Conservation (phyloP, 1,140 invertebrate genomes). For the Idris sp. region DNA sequence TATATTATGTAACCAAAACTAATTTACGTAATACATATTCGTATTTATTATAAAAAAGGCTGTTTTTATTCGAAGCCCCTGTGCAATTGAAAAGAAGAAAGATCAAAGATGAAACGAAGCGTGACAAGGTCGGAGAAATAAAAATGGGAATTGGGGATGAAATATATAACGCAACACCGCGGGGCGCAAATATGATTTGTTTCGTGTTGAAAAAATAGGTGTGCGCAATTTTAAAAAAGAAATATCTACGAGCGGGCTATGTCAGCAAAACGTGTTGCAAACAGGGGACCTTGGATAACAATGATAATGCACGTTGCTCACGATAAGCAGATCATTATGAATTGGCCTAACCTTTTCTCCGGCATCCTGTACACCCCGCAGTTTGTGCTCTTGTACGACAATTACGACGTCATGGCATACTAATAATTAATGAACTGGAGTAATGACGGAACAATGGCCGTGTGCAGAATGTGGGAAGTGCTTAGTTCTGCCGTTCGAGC, state of each 20-base stretch:
- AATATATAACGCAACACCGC: neutral
- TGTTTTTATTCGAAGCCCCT: conserved; percentile 11
- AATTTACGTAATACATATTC: conserved; percentile 44
- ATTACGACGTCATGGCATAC: conserved; percentile 74
- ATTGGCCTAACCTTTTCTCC: conserved; percentile 73
- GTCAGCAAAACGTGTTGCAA: conserved; percentile 56
- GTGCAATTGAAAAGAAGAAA: conserved; percentile 4
- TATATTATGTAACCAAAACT: conserved; percentile 28
- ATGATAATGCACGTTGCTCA: conserved; percentile 69
- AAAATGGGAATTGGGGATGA: conserved; percentile 3
- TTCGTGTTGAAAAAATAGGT: conserved; percentile 17
- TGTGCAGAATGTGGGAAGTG: conserved; percentile 71
- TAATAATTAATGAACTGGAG: conserved; percentile 75
- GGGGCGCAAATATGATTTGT: conserved; percentile 20
- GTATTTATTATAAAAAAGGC: conserved; percentile 51
- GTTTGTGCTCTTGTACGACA: conserved; percentile 71
- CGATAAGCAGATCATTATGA: conserved; percentile 70
- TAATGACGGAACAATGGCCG: conserved; percentile 76
- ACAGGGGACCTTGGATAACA: conserved; percentile 70
- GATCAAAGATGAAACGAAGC: conserved; percentile 1
- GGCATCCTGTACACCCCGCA: conserved; percentile 73
- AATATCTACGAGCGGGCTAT: conserved; percentile 27
- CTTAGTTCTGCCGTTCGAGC: conserved; percentile 68
- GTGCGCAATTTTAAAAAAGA: conserved; percentile 26
- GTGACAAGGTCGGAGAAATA: neutral